A percentile compares a stretch with the other conserved stretches of the same genome.
Conservation (phyloP, 2,113 vertebrate species). For the Erythrocercus mccallii region DNA sequence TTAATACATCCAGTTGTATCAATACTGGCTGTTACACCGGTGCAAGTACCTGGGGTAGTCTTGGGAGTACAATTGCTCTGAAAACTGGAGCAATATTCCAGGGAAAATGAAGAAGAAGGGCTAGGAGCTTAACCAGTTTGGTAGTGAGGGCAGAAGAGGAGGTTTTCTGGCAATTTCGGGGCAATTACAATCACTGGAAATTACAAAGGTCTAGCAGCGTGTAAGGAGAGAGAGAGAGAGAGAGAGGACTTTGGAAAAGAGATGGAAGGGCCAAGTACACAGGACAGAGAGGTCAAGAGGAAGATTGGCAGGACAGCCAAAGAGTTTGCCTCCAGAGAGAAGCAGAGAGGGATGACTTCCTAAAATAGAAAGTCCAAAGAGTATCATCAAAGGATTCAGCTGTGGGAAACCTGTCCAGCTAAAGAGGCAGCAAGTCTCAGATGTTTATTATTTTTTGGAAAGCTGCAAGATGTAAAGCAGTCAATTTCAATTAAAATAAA, state of each 20-base stretch:
- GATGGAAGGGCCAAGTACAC: constrained; percentile 18
- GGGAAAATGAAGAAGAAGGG: neutral
- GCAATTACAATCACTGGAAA: neutral
- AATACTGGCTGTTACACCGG: neutral
- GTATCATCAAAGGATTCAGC: constrained; percentile 65
- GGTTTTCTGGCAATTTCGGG: neutral
- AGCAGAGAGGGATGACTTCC: constrained; percentile 48
- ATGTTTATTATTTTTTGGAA: constrained; percentile 67
- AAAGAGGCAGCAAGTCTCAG: constrained; percentile 22
- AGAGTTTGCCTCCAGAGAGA: constrained; percentile 56
- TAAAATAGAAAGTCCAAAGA: constrained; percentile 63
- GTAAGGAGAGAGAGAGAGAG: neutral
- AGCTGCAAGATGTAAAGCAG: constrained; percentile 18
- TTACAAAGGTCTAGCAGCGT: neutral
- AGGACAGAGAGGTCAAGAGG: constrained; percentile 41
- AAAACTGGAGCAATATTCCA: neutral
- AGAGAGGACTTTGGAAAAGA: neutral
- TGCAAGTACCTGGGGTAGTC: neutral
- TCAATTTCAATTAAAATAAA: neutral
- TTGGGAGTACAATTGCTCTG: neutral
- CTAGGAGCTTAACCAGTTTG: neutral
- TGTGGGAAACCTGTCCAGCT: constrained; percentile 69
- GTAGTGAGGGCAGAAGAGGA: neutral
- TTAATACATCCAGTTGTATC: constrained; percentile 38
- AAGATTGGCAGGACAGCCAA: constrained; percentile 61